Conservation (phyloP, 2,888 invertebrate species). For the Zygaena filipendulae region DNA sequence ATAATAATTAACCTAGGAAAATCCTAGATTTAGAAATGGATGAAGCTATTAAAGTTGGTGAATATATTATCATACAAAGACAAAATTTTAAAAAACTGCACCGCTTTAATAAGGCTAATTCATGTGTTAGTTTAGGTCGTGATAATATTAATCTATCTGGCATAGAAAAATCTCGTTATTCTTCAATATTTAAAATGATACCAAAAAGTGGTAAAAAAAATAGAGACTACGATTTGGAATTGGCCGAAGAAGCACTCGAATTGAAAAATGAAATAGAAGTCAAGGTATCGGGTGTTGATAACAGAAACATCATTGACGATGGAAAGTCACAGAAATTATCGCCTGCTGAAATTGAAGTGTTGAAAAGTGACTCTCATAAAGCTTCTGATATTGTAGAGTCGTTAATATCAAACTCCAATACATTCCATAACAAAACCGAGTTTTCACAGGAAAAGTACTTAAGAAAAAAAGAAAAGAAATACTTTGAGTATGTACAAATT, state of each 20-base stretch:
- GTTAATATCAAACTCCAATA: constrained; percentile 90
- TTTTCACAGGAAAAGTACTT: constrained; percentile 95
- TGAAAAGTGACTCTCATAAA: constrained; percentile 80
- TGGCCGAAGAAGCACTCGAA: constrained; percentile 50
- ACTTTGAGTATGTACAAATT: constrained; percentile 84
- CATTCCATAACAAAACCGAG: constrained; percentile 90
- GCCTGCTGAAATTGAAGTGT: constrained; percentile 82
- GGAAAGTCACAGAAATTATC: constrained; percentile 85
- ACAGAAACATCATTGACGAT: constrained; percentile 83
- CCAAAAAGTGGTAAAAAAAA: constrained; percentile 66
- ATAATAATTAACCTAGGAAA: too few relatives aligned
- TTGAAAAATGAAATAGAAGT: constrained; percentile 73
- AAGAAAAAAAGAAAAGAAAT: constrained; percentile 95
- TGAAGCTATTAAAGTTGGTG: constrained; percentile 71
- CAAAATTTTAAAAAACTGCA: constrained; percentile 82
- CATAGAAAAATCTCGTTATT: constrained; percentile 76
- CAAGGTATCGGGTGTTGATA: constrained; percentile 80
- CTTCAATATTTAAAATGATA: constrained; percentile 81
- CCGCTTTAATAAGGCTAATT: constrained; percentile 74
- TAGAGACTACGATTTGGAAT: constrained; percentile 64
- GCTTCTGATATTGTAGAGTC: constrained; percentile 88
- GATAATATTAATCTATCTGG: constrained; percentile 75
- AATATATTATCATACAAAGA: constrained; percentile 80
- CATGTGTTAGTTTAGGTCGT: constrained; percentile 73
- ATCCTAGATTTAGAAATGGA: too few relatives aligned